Percentiles rank a stretch among this genome's conserved stretches.
These are phyloP conservation scores for Arothron firmamentum DNA, from an alignment of 2,113 vertebrate species.

Conservation along the genomic window DNA sequence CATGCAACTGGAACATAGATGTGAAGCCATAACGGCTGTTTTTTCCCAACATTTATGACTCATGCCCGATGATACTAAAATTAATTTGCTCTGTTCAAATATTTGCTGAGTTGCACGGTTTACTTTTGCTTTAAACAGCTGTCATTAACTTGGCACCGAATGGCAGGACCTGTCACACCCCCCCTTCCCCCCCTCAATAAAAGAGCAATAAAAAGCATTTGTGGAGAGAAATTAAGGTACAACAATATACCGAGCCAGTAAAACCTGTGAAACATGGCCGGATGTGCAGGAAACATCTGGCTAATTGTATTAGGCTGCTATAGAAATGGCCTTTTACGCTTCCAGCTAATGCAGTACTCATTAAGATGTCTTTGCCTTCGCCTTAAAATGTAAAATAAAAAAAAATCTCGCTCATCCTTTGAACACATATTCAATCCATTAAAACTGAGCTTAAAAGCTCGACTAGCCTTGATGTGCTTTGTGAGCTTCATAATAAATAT, in stretches of 20 bases:
- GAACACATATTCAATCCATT: conserved; percentile 33
- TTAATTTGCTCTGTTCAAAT: not conserved
- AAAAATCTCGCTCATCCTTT: conserved; percentile 17
- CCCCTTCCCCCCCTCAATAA: not conserved
- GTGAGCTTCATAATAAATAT: conserved; percentile 11
- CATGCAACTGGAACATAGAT: conserved; percentile 1
- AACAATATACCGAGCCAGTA: conserved; percentile 29
- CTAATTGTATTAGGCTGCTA: conserved; percentile 26
- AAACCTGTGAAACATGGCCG: conserved; percentile 47
- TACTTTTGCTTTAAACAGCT: too few species aligned
- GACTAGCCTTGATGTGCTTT: conserved; percentile 20
- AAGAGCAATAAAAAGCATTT: conserved; percentile 12
- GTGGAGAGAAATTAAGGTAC: conserved; percentile 9
- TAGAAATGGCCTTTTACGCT: conserved; percentile 34
- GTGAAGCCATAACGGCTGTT: not conserved
- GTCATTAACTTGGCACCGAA: too few species aligned
- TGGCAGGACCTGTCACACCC: conserved; percentile 11
- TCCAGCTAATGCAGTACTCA: conserved; percentile 51
- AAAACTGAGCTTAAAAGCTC: conserved; percentile 32
- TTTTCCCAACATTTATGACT: not conserved
- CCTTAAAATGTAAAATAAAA: conserved; percentile 20
- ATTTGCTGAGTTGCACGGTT: too few species aligned
- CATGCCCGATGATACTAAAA: too few species aligned
- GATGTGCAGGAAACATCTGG: conserved; percentile 36
- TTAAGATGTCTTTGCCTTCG: conserved; percentile 33